phyloP scores from a whole-genome alignment of 2,113 vertebrate species.

The Neogobius melanostomus region DNA sequence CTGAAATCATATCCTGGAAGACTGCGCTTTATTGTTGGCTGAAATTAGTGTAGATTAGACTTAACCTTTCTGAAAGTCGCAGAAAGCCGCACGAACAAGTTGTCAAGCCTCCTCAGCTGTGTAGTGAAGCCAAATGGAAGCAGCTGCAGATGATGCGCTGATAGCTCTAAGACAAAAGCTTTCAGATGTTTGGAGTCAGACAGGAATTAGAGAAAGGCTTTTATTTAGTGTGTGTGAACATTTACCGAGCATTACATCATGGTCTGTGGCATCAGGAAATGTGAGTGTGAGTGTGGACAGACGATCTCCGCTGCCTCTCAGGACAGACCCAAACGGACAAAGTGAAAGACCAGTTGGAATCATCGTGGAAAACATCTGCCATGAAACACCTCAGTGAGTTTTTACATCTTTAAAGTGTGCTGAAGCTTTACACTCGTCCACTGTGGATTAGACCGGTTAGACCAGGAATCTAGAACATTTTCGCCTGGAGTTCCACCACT shows the following conservation, averaged over 20 bases:
- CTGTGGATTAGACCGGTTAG: too few species aligned
- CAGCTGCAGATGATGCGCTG: conserved; percentile 47
- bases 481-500: too few species aligned
- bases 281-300: neutral
- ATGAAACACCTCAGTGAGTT: neutral
- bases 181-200: conserved; percentile 47
- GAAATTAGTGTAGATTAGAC: too few species aligned
- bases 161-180: conserved; percentile 25
- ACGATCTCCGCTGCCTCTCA: neutral
- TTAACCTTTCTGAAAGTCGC: too few species aligned
- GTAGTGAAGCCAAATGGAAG: conserved; percentile 33
- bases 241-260: conserved; percentile 25
- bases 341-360: neutral
- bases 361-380: neutral
- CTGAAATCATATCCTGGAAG: too few species aligned
- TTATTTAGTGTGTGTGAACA: neutral
- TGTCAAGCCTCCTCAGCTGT: conserved; percentile 24
- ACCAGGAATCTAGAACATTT: too few species aligned
- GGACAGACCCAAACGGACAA: neutral
- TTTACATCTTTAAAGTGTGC: too few species aligned
- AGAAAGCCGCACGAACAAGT: too few species aligned
- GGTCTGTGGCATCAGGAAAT: neutral
- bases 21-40: too few species aligned
- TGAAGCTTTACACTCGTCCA: too few species aligned
- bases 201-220: conserved; percentile 22